Percentiles rank a stretch among this genome's conserved stretches.
phyloP scores from a whole-genome alignment of 2,113 vertebrate species.

The Panthera leo region DNA sequence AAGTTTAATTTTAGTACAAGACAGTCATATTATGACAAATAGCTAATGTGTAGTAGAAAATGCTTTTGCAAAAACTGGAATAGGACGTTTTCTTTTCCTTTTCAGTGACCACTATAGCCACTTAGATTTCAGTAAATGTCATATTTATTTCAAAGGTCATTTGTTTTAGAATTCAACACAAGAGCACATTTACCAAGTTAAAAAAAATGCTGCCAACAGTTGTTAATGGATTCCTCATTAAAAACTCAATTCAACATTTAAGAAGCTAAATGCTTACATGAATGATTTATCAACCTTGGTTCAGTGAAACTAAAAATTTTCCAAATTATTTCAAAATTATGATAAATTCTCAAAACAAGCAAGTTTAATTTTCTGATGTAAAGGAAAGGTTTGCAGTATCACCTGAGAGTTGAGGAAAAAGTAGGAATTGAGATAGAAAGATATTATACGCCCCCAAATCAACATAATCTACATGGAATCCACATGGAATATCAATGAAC shows the following conservation, averaged over 20 bases:
- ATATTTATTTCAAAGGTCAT: slow-evolving; percentile 48
- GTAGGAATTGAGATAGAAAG: background rate
- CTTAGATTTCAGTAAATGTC: slow-evolving; percentile 49
- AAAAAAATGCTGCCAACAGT: slow-evolving; percentile 57
- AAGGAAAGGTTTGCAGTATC: slow-evolving; percentile 38
- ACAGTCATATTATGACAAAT: slow-evolving; percentile 78
- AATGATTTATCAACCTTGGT: slow-evolving; percentile 52
- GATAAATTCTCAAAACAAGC: slow-evolving; percentile 48
- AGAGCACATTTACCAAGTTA: slow-evolving; percentile 47
- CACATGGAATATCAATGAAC: slow-evolving; percentile 50
- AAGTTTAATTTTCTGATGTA: slow-evolving; percentile 12
- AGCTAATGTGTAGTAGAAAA: slow-evolving; percentile 70
- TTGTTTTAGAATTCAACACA: slow-evolving; percentile 45
- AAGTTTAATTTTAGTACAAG: slow-evolving; percentile 77
- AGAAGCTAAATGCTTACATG: slow-evolving; percentile 33
- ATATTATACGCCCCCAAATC: slow-evolving; percentile 15
- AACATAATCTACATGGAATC: slow-evolving; percentile 39
- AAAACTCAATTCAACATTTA: slow-evolving; percentile 59
- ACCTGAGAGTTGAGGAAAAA: slow-evolving; percentile 12
- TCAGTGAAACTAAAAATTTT: slow-evolving; percentile 60
- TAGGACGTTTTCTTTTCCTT: slow-evolving; percentile 75
- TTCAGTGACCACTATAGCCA: slow-evolving; percentile 24
- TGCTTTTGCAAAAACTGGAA: slow-evolving; percentile 74
- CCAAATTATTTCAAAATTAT: slow-evolving; percentile 63
- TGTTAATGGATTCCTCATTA: slow-evolving; percentile 63